A percentile compares a stretch with the other conserved stretches of the same genome.
These are phyloP conservation scores for Psittacus erithacus DNA, from an alignment of 2,113 vertebrate species.

Conservation along the genomic window DNA sequence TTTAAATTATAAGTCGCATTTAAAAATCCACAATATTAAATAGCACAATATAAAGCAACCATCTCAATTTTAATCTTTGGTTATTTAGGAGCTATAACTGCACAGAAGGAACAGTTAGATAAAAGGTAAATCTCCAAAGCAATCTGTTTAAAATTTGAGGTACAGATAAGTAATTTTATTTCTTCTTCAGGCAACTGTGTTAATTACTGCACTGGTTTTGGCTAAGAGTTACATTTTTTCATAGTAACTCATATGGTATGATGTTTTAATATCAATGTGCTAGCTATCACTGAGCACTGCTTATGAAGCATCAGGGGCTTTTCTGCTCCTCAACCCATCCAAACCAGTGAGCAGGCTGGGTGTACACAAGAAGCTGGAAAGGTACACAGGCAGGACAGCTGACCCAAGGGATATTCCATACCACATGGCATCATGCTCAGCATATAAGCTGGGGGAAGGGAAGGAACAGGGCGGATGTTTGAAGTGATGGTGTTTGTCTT, in stretches of 20 bases:
- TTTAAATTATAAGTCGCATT: background rate
- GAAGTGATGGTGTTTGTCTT: fast-evolving
- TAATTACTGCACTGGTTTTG: background rate
- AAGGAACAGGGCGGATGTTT: background rate
- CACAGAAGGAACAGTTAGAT: background rate
- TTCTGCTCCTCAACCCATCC: background rate
- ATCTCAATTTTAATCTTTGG: background rate
- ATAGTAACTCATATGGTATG: background rate
- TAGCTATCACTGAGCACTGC: background rate
- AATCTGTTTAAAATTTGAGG: background rate
- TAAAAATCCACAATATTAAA: background rate
- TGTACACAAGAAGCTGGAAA: background rate
- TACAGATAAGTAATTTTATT: background rate
- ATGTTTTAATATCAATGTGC: background rate
- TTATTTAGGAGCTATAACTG: background rate
- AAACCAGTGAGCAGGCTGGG: fast-evolving
- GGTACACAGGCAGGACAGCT: background rate
- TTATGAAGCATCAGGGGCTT: background rate
- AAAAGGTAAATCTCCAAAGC: background rate
- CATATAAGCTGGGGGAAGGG: background rate
- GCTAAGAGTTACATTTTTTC: background rate
- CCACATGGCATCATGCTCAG: background rate
- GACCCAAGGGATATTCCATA: background rate
- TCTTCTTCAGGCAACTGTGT: background rate
- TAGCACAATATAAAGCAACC: background rate